These are phyloP conservation scores for Buathra laborator DNA, from an alignment of 2,888 invertebrate genomes.

Conservation along the genomic window DNA sequence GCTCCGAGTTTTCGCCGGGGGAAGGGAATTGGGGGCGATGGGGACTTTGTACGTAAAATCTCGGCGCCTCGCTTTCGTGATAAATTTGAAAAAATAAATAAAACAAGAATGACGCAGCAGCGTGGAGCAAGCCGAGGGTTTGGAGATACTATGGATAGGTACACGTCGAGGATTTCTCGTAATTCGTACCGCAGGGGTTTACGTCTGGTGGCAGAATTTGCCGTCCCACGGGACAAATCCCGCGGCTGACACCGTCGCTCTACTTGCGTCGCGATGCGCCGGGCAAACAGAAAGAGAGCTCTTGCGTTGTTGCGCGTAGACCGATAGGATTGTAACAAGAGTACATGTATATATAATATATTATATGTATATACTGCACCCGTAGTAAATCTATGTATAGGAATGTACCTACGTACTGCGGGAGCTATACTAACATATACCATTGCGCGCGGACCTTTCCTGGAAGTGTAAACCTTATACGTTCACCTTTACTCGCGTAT, in stretches of 20 bases:
- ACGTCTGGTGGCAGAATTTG: neutral
- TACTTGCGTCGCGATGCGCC: neutral
- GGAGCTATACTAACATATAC: neutral
- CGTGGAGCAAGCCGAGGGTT: neutral
- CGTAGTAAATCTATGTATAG: neutral
- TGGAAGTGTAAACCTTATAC: neutral
- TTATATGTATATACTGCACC: neutral
- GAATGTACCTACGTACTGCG: neutral
- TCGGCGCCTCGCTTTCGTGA: constrained; percentile 19
- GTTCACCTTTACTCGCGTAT: neutral
- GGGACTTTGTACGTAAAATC: constrained; percentile 28
- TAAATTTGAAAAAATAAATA: constrained; percentile 36
- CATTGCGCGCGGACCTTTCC: neutral
- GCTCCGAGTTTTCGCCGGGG: neutral
- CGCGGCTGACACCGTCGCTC: constrained; percentile 23
- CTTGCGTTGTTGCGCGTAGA: neutral
- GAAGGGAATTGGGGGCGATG: neutral
- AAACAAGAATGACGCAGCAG: constrained; percentile 7
- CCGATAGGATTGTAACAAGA: constrained; percentile 22
- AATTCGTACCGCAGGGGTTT: constrained; percentile 55
- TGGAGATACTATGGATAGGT: constrained; percentile 18
- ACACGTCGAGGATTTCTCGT: constrained; percentile 34
- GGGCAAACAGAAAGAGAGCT: neutral
- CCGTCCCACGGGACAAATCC: constrained; percentile 49
- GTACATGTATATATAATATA: neutral